Evolutionary conservation across 2,888 invertebrate genomes (phyloP).

Genomic region (Zele albiditarsus): DNA sequence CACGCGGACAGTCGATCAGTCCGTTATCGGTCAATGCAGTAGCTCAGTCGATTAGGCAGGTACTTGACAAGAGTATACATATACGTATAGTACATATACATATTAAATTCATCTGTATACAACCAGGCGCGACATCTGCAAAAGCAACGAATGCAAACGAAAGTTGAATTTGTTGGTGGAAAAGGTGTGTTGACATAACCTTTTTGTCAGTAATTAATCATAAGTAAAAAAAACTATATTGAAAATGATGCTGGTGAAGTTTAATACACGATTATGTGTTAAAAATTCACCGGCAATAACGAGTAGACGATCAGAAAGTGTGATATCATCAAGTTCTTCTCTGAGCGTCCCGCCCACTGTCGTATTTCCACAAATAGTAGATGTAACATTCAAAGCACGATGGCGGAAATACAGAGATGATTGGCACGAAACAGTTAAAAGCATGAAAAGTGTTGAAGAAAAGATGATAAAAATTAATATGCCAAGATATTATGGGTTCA

Average conservation of each 20-base stretch:
- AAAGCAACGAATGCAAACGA: no score
- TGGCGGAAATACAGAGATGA: conserved; percentile 73
- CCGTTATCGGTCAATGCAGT: no score
- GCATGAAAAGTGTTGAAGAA: conserved; percentile 84
- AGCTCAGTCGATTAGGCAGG: no score
- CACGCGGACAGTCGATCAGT: no score
- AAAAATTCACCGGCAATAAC: conserved; percentile 31
- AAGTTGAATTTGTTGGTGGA: not conserved
- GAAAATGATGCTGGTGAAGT: conserved; percentile 46
- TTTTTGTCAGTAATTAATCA: not conserved
- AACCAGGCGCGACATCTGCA: no score
- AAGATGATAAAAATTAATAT: conserved; percentile 88
- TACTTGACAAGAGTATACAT: no score
- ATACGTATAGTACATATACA: no score
- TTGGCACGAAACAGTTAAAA: conserved; percentile 77
- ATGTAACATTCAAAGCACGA: conserved; percentile 75
- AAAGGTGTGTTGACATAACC: not conserved
- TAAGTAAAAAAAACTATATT: conserved; percentile 10
- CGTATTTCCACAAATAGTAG: conserved; percentile 79
- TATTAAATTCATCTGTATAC: no score
- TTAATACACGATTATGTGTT: conserved; percentile 37
- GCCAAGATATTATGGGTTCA: conserved; percentile 87
- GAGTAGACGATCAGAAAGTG: conserved; percentile 42
- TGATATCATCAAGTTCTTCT: conserved; percentile 57
- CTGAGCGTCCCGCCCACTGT: conserved; percentile 69